Conservation (phyloP, 2,888 invertebrate species). For the Melanargia galathea region DNA sequence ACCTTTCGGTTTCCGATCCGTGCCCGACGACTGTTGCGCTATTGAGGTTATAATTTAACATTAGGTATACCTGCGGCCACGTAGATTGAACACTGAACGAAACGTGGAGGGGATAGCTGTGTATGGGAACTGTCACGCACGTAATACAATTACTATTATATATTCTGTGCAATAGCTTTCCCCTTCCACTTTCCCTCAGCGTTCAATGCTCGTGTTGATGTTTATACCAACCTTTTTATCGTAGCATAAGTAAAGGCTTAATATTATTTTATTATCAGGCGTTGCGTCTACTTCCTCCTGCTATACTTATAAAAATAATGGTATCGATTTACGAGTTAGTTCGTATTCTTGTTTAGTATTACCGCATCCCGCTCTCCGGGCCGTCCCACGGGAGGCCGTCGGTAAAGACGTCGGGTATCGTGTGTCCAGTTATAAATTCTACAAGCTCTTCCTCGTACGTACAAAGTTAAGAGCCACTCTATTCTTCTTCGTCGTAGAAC, state of each 20-base stretch:
- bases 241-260: neutral
- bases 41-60: too few relatives aligned
- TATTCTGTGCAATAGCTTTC: too few relatives aligned
- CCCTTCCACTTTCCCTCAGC: too few relatives aligned
- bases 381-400: constrained; percentile 55
- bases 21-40: too few relatives aligned
- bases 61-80: too few relatives aligned
- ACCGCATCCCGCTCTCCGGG: constrained; percentile 56
- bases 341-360: constrained; percentile 54
- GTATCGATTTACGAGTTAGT: constrained; percentile 46
- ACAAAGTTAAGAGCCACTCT: constrained; percentile 10
- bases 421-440: constrained; percentile 48
- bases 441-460: constrained; percentile 11
- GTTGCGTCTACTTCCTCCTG: neutral
- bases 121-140: too few relatives aligned
- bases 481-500: neutral
- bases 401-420: constrained; percentile 53
- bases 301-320: constrained; percentile 4
- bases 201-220: too few relatives aligned
- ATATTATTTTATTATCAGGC: neutral
- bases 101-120: too few relatives aligned
- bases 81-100: too few relatives aligned
- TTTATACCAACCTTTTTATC: neutral
- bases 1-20: too few relatives aligned
- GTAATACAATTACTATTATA: too few relatives aligned